These are phyloP conservation scores for Zingel zingel DNA, from an alignment of 2,113 vertebrate genomes.

Conservation along the genomic window DNA sequence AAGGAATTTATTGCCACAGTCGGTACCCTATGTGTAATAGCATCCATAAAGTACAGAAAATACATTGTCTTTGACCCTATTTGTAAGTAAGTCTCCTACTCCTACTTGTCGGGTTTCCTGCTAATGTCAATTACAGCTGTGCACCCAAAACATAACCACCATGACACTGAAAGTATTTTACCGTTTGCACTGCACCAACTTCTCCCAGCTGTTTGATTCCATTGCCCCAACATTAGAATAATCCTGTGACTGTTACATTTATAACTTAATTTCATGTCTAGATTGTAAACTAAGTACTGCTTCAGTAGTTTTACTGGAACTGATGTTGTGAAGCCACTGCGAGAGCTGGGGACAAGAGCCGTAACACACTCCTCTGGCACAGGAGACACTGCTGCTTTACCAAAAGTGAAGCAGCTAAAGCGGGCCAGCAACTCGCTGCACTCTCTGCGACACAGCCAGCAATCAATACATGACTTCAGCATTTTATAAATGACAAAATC, in stretches of 20 bases:
- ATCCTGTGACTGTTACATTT: not conserved
- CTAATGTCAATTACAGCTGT: not conserved
- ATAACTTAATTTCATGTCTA: not conserved
- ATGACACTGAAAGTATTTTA: not conserved
- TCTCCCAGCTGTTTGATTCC: not conserved
- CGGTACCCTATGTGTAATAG: too few species aligned
- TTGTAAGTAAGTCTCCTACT: not conserved
- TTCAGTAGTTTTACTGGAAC: not conserved
- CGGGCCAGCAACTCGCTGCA: conserved; percentile 82
- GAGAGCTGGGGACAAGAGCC: not conserved
- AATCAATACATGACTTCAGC: conserved; percentile 86
- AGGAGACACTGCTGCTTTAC: conserved; percentile 5
- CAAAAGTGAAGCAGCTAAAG: conserved; percentile 5
- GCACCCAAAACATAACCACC: not conserved
- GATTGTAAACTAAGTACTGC: not conserved
- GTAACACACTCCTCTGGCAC: not conserved
- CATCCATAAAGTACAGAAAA: not conserved
- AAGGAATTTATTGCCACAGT: too few species aligned
- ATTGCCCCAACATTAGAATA: not conserved
- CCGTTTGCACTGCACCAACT: not conserved
- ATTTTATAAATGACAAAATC: conserved; percentile 92
- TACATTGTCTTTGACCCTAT: not conserved
- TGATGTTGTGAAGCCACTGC: not conserved
- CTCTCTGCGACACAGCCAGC: conserved; percentile 81
- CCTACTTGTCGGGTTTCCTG: not conserved